Base-by-base conservation (phyloP, 1,140 invertebrate species). In the Bombus consobrinus region DNA sequence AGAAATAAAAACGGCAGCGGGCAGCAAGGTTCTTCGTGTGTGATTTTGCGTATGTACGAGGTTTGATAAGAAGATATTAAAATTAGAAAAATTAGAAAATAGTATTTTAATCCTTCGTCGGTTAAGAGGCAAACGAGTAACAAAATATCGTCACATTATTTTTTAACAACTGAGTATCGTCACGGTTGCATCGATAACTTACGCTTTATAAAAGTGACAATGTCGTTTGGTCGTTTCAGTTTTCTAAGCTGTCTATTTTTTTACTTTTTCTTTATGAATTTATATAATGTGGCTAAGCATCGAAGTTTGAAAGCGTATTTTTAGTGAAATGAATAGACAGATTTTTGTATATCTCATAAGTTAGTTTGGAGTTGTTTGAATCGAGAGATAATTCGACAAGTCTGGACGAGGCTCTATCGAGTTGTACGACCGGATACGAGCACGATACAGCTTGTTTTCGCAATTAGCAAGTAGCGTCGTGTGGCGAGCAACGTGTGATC, bases 381-480 rank as follows among this genome's bases (percentile, higher is more conserved):
- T 53, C 47, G 6, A 53, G 18, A 2, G 47, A 28, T 12, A 25
- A 62, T 28, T n/a, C 59, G 59, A 62, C 59, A 2, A 62, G 10
- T 62, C 59, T 12, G 28, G 28, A 62, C 59, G 59, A 13, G 3
- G 66, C 34, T 28, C 28, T 43, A 32, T 43, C 32, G 39, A 71
- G 28, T 34, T 15, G 25, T 39, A 39, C 3, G 57, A 43, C 25
- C 47, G 32, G 32, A 75, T 25, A n/a, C 39, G 39, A 28, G 2
- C 22, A 68, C 53, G 75, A 84, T 62, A 57, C 68, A 22, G 53
- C 53, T 71, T 84, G 76, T 84, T 84, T 84, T 71, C 83, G 53
- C 69, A 79, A 79, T 84, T 84, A 84, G n/a, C 66, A 25, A 62
- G n/a, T 37, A 37, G 25, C 5, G 39, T n/a, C 37, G n/a, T 39